phyloP scores from a whole-genome alignment of 2,113 vertebrate species.

The Melozone crissalis region DNA sequence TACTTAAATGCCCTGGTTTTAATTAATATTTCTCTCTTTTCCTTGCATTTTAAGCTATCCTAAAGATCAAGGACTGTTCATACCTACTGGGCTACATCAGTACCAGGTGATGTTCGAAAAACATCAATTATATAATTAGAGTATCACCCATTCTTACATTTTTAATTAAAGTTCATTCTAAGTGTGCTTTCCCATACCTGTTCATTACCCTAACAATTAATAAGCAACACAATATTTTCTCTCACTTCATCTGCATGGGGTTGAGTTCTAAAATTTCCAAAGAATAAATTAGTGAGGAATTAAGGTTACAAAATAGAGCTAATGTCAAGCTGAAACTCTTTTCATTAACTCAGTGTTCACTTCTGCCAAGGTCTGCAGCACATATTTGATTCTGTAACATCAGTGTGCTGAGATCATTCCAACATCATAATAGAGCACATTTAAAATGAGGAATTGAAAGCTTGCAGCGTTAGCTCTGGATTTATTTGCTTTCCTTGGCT shows the following conservation, averaged over 20 bases:
- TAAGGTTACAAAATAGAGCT: conserved; percentile 12
- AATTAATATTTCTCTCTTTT: conserved; percentile 39
- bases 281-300: conserved; percentile 33
- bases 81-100: conserved; percentile 2
- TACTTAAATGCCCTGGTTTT: conserved; percentile 5
- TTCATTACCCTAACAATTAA: conserved; percentile 22
- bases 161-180: conserved; percentile 47
- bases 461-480: background rate
- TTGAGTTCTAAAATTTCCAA: conserved; percentile 26
- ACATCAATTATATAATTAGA: background rate
- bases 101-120: background rate
- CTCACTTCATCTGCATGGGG: background rate
- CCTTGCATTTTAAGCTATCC: conserved; percentile 7
- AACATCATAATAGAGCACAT: conserved; percentile 15
- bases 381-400: conserved; percentile 21
- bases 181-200: conserved; percentile 15
- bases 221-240: conserved; percentile 29
- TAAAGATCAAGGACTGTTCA: background rate
- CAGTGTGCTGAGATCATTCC: conserved; percentile 26
- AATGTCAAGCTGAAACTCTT: conserved; percentile 26
- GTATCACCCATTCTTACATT: background rate
- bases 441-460: conserved; percentile 34
- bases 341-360: background rate
- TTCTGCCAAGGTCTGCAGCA: conserved; percentile 35
- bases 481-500: conserved; percentile 58